phyloP scores from a whole-genome alignment of 2,888 invertebrate species.

The Lycaena phlaeas region DNA sequence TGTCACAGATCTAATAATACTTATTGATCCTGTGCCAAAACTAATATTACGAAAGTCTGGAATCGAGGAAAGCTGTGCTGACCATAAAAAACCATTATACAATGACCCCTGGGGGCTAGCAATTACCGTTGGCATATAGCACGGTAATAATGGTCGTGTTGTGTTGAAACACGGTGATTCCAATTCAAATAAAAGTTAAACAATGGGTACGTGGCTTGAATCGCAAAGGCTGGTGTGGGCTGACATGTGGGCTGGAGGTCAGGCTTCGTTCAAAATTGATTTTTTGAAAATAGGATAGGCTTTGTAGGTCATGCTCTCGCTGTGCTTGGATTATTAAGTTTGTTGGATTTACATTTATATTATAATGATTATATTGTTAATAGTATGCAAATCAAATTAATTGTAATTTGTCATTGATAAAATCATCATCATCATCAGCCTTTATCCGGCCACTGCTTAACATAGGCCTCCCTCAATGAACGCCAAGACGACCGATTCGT shows the following conservation, averaged over 20 bases:
- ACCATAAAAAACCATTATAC: neutral
- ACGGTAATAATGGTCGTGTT: neutral
- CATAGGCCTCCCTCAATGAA: no score
- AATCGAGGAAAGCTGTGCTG: neutral
- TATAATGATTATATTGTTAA: no score
- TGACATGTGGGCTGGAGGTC: constrained; percentile 67
- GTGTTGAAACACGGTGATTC: constrained; percentile 38
- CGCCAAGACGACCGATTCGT: no score
- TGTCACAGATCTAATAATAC: no score
- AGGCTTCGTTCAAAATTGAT: constrained; percentile 23
- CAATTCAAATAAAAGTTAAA: constrained; percentile 59
- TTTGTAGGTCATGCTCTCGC: neutral
- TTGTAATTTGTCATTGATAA: no score
- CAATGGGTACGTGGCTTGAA: constrained; percentile 61
- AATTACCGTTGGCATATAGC: neutral
- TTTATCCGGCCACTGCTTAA: no score
- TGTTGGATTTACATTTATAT: no score
- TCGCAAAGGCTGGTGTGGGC: constrained; percentile 57
- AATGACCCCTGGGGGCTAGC: neutral
- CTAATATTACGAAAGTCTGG: neutral
- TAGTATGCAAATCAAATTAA: no score
- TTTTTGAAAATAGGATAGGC: neutral
- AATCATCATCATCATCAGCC: no score
- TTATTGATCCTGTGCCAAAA: neutral
- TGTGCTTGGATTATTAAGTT: no score